Base-by-base conservation (phyloP, 2,888 invertebrate species). In the Leptinotarsa haldemani region DNA sequence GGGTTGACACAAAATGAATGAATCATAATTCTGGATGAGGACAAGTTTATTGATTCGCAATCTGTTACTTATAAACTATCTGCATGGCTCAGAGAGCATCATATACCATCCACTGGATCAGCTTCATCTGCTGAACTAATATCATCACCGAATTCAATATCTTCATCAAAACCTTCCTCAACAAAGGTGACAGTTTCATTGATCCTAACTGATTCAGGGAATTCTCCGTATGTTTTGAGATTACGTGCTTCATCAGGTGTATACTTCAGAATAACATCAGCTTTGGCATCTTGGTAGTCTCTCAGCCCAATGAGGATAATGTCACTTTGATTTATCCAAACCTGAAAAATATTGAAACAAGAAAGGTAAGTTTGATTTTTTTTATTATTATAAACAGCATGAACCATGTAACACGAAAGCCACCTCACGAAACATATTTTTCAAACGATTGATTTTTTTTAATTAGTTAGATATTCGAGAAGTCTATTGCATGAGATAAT, bases 211-310 rank as follows among this genome's bases (percentile, higher is more conserved):
- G 96, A 96, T 91, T 99, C 99, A 74, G 99, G 99, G 89, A 99
- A 95, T 90, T 99, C 98, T 84, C 98, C 99, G 85, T 99, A 98
- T 53, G 98, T 97, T 90, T 99, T 99, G 87, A 99, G 91, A 90
- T 99, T 98, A 87, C 99, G 93, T 65, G 99, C 99, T 90, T 99
- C 99, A 87, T 99, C 99, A 46, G 99, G 96, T 79, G 98, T 98
- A 88, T 99, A 99, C 89, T 99, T 99, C 82, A 98, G 91, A 85
- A 99, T 99, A 79, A 99, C 99, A 89, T 99, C 99, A 74, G 99
- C 99, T 89, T 99, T 97, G 13, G 97, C 95, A 86, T 97, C 96
- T 90, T 97, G 99, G 88, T 98, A 99, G 89, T 98, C 98, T 87
- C 99, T 92, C 84, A 99, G 90, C 79, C 99, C 99, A 84, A 99